A percentile compares a stretch with the other conserved stretches of the same genome.
Evolutionary conservation across 2,888 invertebrate genomes (phyloP).

Genomic region (Drosophila tanythrix): DNA sequence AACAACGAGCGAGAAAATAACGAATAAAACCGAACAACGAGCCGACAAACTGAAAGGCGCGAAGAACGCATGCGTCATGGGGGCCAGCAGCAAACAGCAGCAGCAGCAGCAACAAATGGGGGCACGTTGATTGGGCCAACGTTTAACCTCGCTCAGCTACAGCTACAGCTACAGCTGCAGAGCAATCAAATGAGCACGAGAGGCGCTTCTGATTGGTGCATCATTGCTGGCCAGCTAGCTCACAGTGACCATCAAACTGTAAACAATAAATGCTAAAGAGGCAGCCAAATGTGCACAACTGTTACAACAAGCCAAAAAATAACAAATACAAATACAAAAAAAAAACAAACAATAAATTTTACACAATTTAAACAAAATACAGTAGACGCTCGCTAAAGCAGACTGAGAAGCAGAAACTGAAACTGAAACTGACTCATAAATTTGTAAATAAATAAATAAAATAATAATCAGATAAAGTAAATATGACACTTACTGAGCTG

Average conservation of each 20-base stretch:
- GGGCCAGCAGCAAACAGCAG: conserved; percentile 38
- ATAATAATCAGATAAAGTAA: background rate
- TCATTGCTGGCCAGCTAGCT: conserved; percentile 3
- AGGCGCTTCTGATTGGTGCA: conserved; percentile 66
- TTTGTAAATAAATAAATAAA: background rate
- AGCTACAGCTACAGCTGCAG: conserved; percentile 17
- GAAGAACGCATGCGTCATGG: conserved; percentile 72
- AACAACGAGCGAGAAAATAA: background rate
- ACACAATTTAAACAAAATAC: conserved; percentile 54
- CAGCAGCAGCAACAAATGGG: conserved; percentile 62
- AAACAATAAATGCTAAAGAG: conserved; percentile 56
- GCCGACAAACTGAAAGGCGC: conserved; percentile 22
- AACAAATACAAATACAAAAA: conserved; percentile 19
- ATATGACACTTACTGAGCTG: background rate
- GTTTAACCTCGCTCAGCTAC: conserved; percentile 64
- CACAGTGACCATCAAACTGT: conserved; percentile 53
- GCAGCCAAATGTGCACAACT: conserved; percentile 71
- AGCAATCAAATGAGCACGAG: conserved; percentile 47
- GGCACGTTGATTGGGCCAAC: conserved; percentile 79
- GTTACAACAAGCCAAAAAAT: conserved; percentile 50
- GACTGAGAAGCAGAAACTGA: background rate
- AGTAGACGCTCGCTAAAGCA: background rate
- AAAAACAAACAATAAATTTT: conserved; percentile 47
- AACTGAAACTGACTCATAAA: background rate
- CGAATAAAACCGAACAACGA: conserved; percentile 1